These are phyloP conservation scores for Alethe castanea DNA, from an alignment of 2,113 vertebrate genomes.

Conservation along the genomic window DNA sequence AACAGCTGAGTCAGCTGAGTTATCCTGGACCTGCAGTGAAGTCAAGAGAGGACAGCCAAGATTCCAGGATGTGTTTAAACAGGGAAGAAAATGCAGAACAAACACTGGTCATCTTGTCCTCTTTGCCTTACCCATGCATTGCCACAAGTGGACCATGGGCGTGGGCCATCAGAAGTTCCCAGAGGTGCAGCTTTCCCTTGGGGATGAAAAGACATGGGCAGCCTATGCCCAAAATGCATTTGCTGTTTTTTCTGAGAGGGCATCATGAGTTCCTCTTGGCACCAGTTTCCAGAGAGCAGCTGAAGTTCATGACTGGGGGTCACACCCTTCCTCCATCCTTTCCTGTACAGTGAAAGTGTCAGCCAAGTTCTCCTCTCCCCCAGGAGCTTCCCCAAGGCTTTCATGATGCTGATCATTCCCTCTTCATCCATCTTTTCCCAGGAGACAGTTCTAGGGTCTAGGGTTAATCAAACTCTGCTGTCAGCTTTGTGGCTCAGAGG, in stretches of 20 bases:
- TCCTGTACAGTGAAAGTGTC: neutral
- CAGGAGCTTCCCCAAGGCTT: neutral
- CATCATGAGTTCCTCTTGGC: neutral
- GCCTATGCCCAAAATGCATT: neutral
- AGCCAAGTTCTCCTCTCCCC: neutral
- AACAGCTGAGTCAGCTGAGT: neutral
- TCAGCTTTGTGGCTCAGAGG: neutral
- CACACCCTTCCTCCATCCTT: neutral
- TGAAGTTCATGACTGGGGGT: neutral
- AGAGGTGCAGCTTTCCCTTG: neutral
- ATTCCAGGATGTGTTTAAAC: neutral
- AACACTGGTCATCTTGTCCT: neutral
- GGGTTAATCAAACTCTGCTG: conserved; percentile 9
- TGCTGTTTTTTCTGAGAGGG: neutral
- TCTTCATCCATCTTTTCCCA: neutral
- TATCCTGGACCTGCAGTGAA: neutral
- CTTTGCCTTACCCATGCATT: neutral
- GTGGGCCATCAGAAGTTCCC: neutral
- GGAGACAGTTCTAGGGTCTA: neutral
- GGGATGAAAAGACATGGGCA: neutral
- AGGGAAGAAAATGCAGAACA: neutral
- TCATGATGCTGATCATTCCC: neutral
- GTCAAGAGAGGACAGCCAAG: neutral
- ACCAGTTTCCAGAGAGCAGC: neutral
- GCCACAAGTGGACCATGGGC: rapidly evolving